Conservation (phyloP, 92 coral and sea anemone genomes). For the Desmophyllum pertusum region DNA sequence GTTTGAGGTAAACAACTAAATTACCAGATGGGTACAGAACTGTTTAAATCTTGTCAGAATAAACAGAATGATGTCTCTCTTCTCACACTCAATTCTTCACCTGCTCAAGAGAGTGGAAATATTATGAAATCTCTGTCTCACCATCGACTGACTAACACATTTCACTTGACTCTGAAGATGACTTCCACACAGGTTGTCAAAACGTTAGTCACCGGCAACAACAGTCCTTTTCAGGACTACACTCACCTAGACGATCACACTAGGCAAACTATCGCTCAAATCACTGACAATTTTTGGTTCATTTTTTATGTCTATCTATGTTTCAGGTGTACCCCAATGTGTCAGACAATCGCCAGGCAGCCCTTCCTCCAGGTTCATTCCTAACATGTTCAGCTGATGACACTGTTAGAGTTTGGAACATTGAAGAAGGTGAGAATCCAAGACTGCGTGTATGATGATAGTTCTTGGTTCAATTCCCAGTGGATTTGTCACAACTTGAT, state of each 20-base stretch:
- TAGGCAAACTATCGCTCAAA: not conserved
- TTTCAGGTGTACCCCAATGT: slow-evolving; percentile 84
- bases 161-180: too few species aligned
- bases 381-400: slow-evolving; percentile 93
- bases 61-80: too few species aligned
- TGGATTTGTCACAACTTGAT: not conserved
- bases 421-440: slow-evolving; percentile 73
- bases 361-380: slow-evolving; percentile 94
- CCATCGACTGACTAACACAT: too few species aligned
- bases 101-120: too few species aligned
- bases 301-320: not conserved
- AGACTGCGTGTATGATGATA: not conserved
- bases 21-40: not conserved
- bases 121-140: too few species aligned
- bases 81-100: not conserved
- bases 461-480: not conserved
- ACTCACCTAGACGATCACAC: too few species aligned
- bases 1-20: slow-evolving; percentile 71
- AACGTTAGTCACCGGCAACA: too few species aligned
- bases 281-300: not conserved
- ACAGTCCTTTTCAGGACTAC: too few species aligned
- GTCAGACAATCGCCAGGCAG: slow-evolving; percentile 62
- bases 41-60: too few species aligned
- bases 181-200: too few species aligned
- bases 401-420: slow-evolving; percentile 95